Evolutionary conservation across 1,140 invertebrate species (phyloP).

Genomic region (Saxidomus purpurata): DNA sequence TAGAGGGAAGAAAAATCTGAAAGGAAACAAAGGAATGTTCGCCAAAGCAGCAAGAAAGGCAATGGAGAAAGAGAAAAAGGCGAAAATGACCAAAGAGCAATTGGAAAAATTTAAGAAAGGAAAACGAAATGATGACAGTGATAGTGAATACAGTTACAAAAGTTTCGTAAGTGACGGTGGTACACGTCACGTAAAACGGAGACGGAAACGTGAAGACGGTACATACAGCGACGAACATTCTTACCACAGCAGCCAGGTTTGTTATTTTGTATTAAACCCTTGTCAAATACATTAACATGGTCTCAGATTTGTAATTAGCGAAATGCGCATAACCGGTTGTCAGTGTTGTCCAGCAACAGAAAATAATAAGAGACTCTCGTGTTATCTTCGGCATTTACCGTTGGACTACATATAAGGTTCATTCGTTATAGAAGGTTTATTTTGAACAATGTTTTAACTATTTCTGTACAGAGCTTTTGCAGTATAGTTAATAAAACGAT

Average conservation of each 20-base stretch:
- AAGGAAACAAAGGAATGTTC: background rate
- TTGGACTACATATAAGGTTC: too few relatives aligned
- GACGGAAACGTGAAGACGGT: conserved; percentile 82
- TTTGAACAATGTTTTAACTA: too few relatives aligned
- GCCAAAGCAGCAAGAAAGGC: conserved; percentile 48
- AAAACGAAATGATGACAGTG: conserved; percentile 80
- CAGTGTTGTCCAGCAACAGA: too few relatives aligned
- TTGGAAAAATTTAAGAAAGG: conserved; percentile 75
- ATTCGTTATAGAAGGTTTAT: too few relatives aligned
- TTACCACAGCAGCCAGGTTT: conserved; percentile 83
- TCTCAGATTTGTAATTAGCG: too few relatives aligned
- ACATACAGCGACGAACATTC: conserved; percentile 83
- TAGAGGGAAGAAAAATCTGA: conserved; percentile 30
- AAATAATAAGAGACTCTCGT: too few relatives aligned
- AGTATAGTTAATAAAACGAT: too few relatives aligned
- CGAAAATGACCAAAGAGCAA: conserved; percentile 71
- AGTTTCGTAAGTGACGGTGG: conserved; percentile 84
- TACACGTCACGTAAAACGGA: conserved; percentile 81
- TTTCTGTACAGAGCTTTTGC: too few relatives aligned
- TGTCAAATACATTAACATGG: too few relatives aligned
- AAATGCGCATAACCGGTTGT: too few relatives aligned
- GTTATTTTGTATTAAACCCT: too few relatives aligned
- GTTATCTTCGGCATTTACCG: too few relatives aligned
- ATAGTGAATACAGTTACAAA: conserved; percentile 84
- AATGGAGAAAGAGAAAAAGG: conserved; percentile 42